Percentiles rank a stretch among this genome's conserved stretches.
phyloP scores from a whole-genome alignment of 2,113 vertebrate genomes.

The Phoenicopterus ruber region DNA sequence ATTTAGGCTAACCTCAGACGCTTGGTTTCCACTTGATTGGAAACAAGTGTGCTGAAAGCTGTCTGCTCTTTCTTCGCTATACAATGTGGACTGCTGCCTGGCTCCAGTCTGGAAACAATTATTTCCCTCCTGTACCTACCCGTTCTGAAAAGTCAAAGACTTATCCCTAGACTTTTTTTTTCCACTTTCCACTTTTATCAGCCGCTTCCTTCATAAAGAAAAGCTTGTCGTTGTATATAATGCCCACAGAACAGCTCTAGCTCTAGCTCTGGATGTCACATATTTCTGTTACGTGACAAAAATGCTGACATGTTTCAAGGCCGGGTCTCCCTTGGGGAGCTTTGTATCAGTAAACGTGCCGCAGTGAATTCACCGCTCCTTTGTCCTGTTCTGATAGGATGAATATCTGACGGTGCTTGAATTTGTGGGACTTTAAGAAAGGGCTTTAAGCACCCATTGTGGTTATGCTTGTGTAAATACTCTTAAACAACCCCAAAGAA shows the following conservation, averaged over 20 bases:
- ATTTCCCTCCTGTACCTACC: not conserved
- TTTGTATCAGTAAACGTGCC: not conserved
- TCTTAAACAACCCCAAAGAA: not conserved
- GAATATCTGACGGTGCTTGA: not conserved
- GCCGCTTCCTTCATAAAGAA: not conserved
- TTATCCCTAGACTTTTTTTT: not conserved
- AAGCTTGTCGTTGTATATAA: not conserved
- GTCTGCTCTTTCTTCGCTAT: not conserved
- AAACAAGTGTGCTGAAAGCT: slow-evolving; percentile 3
- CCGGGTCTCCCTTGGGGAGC: not conserved
- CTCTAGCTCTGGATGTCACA: not conserved
- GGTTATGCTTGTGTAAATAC: not conserved
- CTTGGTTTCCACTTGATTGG: not conserved
- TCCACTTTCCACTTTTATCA: not conserved
- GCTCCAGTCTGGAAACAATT: slow-evolving; percentile 14
- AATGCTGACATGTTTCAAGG: not conserved
- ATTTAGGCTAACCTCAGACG: not conserved
- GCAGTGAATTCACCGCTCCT: not conserved
- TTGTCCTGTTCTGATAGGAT: not conserved
- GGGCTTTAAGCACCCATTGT: not conserved
- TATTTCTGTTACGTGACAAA: not conserved
- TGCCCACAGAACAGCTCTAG: not conserved
- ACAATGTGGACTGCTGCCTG: not conserved
- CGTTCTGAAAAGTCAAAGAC: not conserved
- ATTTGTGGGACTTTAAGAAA: not conserved